Conservation (phyloP, 2,113 vertebrate genomes). For the Macroglossus sobrinus region DNA sequence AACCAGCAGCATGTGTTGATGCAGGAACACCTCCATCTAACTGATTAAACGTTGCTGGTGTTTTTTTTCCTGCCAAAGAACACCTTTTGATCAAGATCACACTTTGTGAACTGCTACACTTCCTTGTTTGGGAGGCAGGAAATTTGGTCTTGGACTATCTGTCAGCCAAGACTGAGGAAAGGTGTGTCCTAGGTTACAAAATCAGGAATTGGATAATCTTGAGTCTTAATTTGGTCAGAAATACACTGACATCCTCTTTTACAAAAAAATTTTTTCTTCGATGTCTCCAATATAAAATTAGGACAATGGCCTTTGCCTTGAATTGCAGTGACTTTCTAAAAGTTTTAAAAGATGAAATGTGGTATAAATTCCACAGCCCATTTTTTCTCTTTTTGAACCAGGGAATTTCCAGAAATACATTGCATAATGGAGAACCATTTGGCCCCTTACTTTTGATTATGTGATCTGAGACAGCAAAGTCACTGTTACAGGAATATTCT, state of each 20-base stretch:
- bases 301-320: conserved; percentile 27
- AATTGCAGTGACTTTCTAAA: not conserved
- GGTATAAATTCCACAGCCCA: not conserved
- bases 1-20: not conserved
- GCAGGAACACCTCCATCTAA: not conserved
- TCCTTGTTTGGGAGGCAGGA: conserved; percentile 64
- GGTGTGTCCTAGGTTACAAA: conserved; percentile 20
- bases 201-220: conserved; percentile 52
- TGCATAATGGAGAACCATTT: not conserved
- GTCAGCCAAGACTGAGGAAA: conserved; percentile 43
- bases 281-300: not conserved
- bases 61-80: not conserved
- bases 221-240: conserved; percentile 40
- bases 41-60: not conserved
- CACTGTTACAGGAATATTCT: conserved; percentile 23
- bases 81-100: not conserved
- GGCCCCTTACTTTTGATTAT: conserved; percentile 15
- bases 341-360: conserved; percentile 25
- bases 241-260: not conserved
- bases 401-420: conserved; percentile 21
- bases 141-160: conserved; percentile 21
- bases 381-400: not conserved
- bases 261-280: not conserved
- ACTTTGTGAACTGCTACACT: not conserved
- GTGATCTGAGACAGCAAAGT: conserved; percentile 4